Conservation (phyloP, 1,140 invertebrate genomes). For the Dryas iulia region DNA sequence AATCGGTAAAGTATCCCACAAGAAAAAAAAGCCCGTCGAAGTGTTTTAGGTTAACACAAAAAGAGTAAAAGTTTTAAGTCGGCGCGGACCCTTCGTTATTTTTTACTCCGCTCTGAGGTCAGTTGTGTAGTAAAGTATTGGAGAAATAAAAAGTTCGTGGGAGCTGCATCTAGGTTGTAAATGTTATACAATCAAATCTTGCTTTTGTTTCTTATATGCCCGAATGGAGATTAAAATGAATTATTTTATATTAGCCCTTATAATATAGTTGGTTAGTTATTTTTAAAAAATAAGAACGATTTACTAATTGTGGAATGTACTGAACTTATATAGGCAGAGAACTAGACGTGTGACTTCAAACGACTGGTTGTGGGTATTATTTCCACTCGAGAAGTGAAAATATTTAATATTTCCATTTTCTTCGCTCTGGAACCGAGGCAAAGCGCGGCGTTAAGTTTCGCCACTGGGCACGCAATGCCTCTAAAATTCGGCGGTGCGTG, state of each 20-base stretch:
- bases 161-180: constrained; percentile 61
- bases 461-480: too few species aligned
- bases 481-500: too few species aligned
- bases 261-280: neutral
- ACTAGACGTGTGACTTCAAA: too few species aligned
- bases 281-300: too few species aligned
- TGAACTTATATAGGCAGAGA: too few species aligned
- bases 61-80: constrained; percentile 42
- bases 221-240: neutral
- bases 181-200: constrained; percentile 35
- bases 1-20: neutral
- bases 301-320: too few species aligned
- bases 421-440: too few species aligned
- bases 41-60: constrained; percentile 30
- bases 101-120: constrained; percentile 54
- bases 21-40: constrained; percentile 16
- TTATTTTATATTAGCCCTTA: too few species aligned
- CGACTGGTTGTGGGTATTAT: too few species aligned
- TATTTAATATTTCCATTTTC: too few species aligned
- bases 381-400: too few species aligned
- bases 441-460: too few species aligned
- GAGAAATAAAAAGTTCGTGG: constrained; percentile 60
- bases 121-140: constrained; percentile 59
- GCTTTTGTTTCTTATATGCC: constrained; percentile 1
- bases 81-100: constrained; percentile 39